Evolutionary conservation across 1,140 invertebrate species (phyloP).

Genomic region (Drosophila truncata): DNA sequence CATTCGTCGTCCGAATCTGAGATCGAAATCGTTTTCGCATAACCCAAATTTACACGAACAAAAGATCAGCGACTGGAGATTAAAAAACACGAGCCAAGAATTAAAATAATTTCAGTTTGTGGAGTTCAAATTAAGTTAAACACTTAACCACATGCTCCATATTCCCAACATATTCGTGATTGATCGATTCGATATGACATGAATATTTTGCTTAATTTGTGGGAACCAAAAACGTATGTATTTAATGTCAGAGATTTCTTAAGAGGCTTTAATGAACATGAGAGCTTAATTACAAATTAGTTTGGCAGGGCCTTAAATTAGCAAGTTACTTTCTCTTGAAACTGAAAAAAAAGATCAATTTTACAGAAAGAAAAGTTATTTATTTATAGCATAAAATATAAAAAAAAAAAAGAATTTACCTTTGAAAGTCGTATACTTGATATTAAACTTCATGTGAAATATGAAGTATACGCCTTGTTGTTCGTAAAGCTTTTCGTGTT

Average conservation of each 20-base stretch:
- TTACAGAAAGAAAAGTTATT: no score
- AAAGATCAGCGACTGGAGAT: conserved; percentile 25
- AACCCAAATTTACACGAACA: conserved; percentile 41
- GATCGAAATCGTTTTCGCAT: conserved; percentile 39
- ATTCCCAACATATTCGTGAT: conserved; percentile 26
- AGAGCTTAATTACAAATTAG: conserved; percentile 19
- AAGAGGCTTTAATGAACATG: neutral
- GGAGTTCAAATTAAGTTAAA: conserved; percentile 31
- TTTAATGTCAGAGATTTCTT: conserved; percentile 11
- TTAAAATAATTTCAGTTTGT: conserved; percentile 21
- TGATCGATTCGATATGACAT: conserved; percentile 30
- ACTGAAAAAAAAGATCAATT: neutral
- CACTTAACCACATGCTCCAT: conserved; percentile 41
- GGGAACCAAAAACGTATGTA: neutral
- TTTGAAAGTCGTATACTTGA: no score
- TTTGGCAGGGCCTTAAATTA: conserved; percentile 26
- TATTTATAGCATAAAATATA: no score
- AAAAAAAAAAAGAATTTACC: neutral
- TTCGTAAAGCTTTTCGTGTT: no score
- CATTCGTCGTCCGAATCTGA: conserved; percentile 48
- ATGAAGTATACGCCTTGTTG: no score
- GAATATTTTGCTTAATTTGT: conserved; percentile 25
- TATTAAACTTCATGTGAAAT: no score
- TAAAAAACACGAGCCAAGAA: conserved; percentile 39
- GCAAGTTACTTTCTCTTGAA: conserved; percentile 18